Evolutionary conservation across 2,113 vertebrate species (phyloP).

Genomic region (Triplophysa rosa): DNA sequence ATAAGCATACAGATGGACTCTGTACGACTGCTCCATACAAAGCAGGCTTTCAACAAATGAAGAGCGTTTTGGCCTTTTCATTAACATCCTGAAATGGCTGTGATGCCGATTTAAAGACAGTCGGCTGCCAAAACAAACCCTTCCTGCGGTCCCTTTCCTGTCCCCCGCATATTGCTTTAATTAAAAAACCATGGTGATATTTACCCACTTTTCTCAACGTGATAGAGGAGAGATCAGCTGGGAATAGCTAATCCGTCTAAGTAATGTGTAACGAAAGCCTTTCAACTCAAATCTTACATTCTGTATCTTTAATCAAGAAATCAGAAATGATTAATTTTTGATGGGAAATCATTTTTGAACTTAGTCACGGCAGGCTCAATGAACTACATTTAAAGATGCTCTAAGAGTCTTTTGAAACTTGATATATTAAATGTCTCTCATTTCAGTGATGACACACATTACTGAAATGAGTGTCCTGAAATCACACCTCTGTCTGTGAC

Average conservation of each 20-base stretch:
- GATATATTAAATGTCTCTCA: not conserved
- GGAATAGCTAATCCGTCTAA: conserved; percentile 62
- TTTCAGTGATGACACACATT: not conserved
- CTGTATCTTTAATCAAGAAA: conserved; percentile 62
- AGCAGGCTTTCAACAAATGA: conserved; percentile 36
- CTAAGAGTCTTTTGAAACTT: not conserved
- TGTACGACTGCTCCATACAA: conserved; percentile 23
- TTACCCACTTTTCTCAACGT: conserved; percentile 56
- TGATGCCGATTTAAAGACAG: conserved; percentile 40
- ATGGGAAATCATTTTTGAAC: conserved; percentile 47
- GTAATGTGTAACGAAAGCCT: conserved; percentile 64
- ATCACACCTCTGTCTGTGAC: not conserved
- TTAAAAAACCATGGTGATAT: conserved; percentile 61
- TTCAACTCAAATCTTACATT: conserved; percentile 57
- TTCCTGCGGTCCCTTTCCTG: conserved; percentile 35
- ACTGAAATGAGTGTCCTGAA: not conserved
- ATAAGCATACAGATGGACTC: conserved; percentile 52
- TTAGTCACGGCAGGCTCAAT: not conserved
- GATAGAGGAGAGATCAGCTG: conserved; percentile 55
- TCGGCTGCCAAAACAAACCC: conserved; percentile 51
- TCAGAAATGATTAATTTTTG: conserved; percentile 58
- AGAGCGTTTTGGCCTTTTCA: conserved; percentile 46
- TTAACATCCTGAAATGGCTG: conserved; percentile 47
- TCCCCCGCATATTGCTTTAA: conserved; percentile 50
- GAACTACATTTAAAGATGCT: not conserved